Base-by-base conservation (phyloP, 2,888 invertebrate genomes). In the Exocentrus adspersus region DNA sequence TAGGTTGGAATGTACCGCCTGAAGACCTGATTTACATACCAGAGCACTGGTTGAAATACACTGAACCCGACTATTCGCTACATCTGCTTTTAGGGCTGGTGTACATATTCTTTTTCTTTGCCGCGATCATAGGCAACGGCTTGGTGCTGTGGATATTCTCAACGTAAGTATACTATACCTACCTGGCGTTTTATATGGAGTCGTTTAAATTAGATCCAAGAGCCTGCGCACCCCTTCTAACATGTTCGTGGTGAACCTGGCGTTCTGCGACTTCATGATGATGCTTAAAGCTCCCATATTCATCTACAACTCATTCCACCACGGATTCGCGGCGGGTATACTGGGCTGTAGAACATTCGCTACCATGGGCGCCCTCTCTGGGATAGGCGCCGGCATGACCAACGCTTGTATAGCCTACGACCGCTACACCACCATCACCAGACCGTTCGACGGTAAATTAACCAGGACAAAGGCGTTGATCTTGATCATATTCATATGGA, bases 361-460 rank as follows among this genome's bases (percentile, higher is more conserved):
- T 0, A 82, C 91, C 50, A 86, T 93, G 77, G 94, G 94, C 0
- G 86, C 94, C 0, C 85, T 92, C 67, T 89, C 91, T 10, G 94
- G 94, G 14, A 93, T 94, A 53, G 93, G 90, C 0, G 92, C 92
- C 0, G 85, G 87, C 0, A 89, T 91, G 82, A 93, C 93, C 0
- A 94, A 94, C 76, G 92, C 93, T 2, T 92, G 91, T 62, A 94
- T 94, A 64, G 93, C 94, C 10, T 94, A 92, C 76, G 94, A 94
- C 81, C 87, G 94, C 86, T 88, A 80, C 75, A 89, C 90, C 69
- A 90, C 93, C 0, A 95, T 95, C 69, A 92, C 94, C 0, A 87
- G 89, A 41, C 94, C 94, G 2, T 86, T 94, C 70, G 93, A 93
- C 78, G 93, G 94, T 1, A 92, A 93, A 77, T 81, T 94, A 73